A percentile compares a stretch with the other conserved stretches of the same genome.
Conservation (phyloP, 2,113 vertebrate genomes). For the Girardinichthys multiradiatus region DNA sequence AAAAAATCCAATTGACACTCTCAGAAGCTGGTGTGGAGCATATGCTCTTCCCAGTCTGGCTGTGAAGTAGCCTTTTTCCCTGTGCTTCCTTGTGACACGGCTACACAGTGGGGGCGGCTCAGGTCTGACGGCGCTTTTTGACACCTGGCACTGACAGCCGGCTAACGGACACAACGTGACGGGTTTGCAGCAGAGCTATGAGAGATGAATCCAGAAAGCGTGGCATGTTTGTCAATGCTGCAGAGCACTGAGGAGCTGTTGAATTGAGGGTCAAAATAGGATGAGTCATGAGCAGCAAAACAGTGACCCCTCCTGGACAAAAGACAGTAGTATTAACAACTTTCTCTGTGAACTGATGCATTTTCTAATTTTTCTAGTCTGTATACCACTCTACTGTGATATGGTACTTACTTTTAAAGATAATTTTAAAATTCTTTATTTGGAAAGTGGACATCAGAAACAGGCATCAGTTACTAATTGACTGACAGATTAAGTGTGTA, state of each 20-base stretch:
- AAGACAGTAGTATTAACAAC: neutral
- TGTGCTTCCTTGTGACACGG: slow-evolving; percentile 18
- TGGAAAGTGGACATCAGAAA: too few relatives aligned
- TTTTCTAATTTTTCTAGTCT: neutral
- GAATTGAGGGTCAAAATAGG: neutral
- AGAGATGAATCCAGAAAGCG: slow-evolving; percentile 1
- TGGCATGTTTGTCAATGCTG: neutral
- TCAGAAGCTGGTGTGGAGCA: slow-evolving; percentile 7
- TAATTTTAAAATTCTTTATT: neutral
- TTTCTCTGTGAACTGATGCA: neutral
- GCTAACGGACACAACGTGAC: neutral
- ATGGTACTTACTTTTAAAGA: neutral
- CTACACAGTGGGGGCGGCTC: slow-evolving; percentile 9
- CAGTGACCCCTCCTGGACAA: slow-evolving; percentile 49
- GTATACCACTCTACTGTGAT: neutral
- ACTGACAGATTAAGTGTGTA: too few relatives aligned
- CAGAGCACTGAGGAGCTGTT: neutral
- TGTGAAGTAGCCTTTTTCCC: slow-evolving; percentile 15
- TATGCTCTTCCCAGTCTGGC: slow-evolving; percentile 12
- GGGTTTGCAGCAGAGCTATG: neutral
- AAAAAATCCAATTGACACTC: neutral
- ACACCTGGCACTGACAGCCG: neutral
- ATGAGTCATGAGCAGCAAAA: neutral
- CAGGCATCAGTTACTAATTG: too few relatives aligned
- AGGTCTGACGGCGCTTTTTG: slow-evolving; percentile 1